Evolutionary conservation across 2,888 invertebrate species (phyloP).

Genomic region (Temnothorax unifasciatus): DNA sequence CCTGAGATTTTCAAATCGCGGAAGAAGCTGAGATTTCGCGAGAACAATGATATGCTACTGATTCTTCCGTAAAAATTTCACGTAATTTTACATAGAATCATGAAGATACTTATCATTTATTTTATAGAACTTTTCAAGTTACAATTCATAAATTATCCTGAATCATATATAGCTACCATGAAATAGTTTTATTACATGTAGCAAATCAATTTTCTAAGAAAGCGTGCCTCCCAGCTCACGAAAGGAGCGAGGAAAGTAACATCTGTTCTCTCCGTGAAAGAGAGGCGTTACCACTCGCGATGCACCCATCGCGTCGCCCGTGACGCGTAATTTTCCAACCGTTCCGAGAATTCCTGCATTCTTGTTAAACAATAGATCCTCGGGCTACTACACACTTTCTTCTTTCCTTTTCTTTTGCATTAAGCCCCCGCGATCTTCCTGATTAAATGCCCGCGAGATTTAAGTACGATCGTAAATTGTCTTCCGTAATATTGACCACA

Average conservation of each 20-base stretch:
- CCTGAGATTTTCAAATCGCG: background rate
- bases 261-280: slow-evolving; percentile 18
- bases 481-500: slow-evolving; percentile 15
- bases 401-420: background rate
- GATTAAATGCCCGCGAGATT: slow-evolving; percentile 25
- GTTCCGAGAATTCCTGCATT: slow-evolving; percentile 29
- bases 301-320: slow-evolving; percentile 26
- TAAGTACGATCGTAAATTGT: background rate
- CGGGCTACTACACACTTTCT: slow-evolving; percentile 6
- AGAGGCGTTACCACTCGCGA: slow-evolving; percentile 24
- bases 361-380: slow-evolving; percentile 41
- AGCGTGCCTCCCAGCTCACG: slow-evolving; percentile 7
- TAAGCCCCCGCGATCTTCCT: background rate
- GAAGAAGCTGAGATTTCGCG: background rate
- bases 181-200: slow-evolving; percentile 12
- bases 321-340: slow-evolving; percentile 23
- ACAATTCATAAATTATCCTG: background rate
- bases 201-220: slow-evolving; percentile 31
- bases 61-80: background rate
- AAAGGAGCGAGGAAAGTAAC: slow-evolving; percentile 24
- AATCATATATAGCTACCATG: background rate
- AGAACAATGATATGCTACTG: background rate
- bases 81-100: background rate
- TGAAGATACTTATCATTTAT: background rate
- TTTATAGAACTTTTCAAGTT: background rate